Base-by-base conservation (phyloP, 2,888 invertebrate genomes). In the Masnerella sp. region DNA sequence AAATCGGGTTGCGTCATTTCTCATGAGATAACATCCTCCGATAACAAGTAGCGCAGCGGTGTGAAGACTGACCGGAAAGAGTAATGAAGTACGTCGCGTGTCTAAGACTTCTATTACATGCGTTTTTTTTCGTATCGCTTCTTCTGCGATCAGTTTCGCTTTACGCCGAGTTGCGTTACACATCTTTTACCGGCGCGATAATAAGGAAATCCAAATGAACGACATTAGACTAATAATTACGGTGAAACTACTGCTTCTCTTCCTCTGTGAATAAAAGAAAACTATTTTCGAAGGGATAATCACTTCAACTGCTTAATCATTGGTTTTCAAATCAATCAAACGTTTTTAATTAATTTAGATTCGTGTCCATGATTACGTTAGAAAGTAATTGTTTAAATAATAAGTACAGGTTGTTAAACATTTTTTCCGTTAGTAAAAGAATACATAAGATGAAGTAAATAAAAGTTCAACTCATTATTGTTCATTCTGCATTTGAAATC, bases 1-100 rank as follows among this genome's bases (percentile, higher is more conserved):
- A 65, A 74, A 65, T 69, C 69, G 49, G 54, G 69, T 74, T 74
- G 61, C 69, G 65, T 70, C 65, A 74, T 70, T 71, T 70, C 62
- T 67, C 61, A 74, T 67, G 67, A 70, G 65, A 70, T 70, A 70
- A 61, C 65, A 70, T 70, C 65, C 70, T 70, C 70, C 52, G 32
- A 47, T 62, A 58, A 58, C 59, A 25, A 68, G 70, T 67, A 56
- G 38, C 38, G 69, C 74, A 56, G 34, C 8, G 74, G 65, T 54
- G 65, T 61, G 61, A 54, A 45, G 54, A 65, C 74, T 61, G 70
- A 61, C 65, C 69, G 69, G 69, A 64, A 65, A 74, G 43, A 43
- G 49, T 56, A 65, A 65, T 70, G 38, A 69, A 64, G 65, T 74
- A 61, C 69, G 74, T 69, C 74, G 54, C 69, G 64, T 68, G 62